Base-by-base conservation (phyloP, 1,140 invertebrate genomes). In the Drosophila azteca region DNA sequence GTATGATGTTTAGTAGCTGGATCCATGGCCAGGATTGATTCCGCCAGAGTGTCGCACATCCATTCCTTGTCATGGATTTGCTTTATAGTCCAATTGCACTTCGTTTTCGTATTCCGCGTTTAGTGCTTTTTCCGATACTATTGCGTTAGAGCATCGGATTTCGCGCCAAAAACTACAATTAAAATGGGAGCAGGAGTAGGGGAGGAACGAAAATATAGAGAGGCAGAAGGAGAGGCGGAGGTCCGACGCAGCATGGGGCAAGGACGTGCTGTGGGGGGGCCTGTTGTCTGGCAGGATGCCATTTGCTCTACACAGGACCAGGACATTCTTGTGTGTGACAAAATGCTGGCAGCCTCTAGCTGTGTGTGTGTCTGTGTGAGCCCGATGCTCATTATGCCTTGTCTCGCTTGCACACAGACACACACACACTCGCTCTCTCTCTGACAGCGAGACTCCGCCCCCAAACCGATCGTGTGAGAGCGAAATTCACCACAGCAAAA, bases 401-500 rank as follows among this genome's bases (percentile, higher is more conserved):
- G 48, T 84, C 68, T 80, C 81, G 51, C 68, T 84, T 29, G 31
- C 77, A 51, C 80, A 44, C 61, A 24, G 29, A 44, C 31, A 17
- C 58, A 57, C 54, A 55, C 51, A 39, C 55, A n/a, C 11, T 5
- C 31, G 3, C 31, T 0, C 55, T 13, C 11, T 4, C 31, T 9
- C 31, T 3, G 15, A 39, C 3, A 39, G 7, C 45, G 11, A 67
- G 63, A 54, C 81, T 80, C 81, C 81, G 81, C 81, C 81, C 81
- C 65, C 77, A 73, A 84, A 85, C 54, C 81, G 81, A 84, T 84
- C 81, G 81, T 77, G 79, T 73, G 79, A 29, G 26, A 60, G 26
- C n/a, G 15, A 45, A 75, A 75, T 29, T 75, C 70, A 75, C 72
- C 72, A 75, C 54, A 74, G 8, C 20, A 7, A 6, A 15, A 53